phyloP scores from a whole-genome alignment of 2,888 invertebrate species.

The Chloromyia formosa region DNA sequence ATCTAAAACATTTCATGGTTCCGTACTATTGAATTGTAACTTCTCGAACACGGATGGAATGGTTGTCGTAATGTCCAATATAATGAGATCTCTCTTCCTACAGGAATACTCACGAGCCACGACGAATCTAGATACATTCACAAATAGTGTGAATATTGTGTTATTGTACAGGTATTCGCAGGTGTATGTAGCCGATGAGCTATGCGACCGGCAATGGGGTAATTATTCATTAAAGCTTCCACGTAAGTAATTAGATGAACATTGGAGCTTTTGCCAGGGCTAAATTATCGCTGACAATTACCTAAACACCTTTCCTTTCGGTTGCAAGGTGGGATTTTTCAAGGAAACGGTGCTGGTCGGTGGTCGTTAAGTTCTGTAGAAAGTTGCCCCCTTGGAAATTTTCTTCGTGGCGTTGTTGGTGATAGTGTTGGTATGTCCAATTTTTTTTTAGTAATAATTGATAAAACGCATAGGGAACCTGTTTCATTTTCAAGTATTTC shows the following conservation, averaged over 20 bases:
- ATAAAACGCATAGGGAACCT: too few species aligned
- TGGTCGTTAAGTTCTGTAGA: too few species aligned
- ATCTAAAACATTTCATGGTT: slow-evolving; percentile 21
- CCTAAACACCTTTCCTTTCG: slow-evolving; percentile 30
- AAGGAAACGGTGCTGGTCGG: too few species aligned
- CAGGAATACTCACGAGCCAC: not conserved
- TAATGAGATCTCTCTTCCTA: slow-evolving; percentile 14
- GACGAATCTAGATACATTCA: not conserved
- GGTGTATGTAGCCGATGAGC: slow-evolving; percentile 16
- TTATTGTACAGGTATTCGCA: slow-evolving; percentile 9
- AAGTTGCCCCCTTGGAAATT: too few species aligned
- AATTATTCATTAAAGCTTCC: slow-evolving; percentile 46
- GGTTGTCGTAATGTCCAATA: slow-evolving; percentile 25
- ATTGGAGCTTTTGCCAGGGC: slow-evolving; percentile 30
- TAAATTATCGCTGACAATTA: slow-evolving; percentile 43
- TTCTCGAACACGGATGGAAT: slow-evolving; percentile 27
- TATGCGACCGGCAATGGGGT: slow-evolving; percentile 22
- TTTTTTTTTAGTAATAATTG: too few species aligned
- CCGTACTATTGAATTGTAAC: slow-evolving; percentile 44
- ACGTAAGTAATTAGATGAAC: slow-evolving; percentile 46
- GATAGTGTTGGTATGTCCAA: too few species aligned
- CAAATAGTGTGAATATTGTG: not conserved
- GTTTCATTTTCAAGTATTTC: too few species aligned
- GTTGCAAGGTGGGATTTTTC: too few species aligned
- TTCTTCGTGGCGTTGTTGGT: too few species aligned